Percentiles rank a stretch among this genome's conserved stretches.
phyloP scores from a whole-genome alignment of 2,888 invertebrate species.

The Aphidius colemani region DNA sequence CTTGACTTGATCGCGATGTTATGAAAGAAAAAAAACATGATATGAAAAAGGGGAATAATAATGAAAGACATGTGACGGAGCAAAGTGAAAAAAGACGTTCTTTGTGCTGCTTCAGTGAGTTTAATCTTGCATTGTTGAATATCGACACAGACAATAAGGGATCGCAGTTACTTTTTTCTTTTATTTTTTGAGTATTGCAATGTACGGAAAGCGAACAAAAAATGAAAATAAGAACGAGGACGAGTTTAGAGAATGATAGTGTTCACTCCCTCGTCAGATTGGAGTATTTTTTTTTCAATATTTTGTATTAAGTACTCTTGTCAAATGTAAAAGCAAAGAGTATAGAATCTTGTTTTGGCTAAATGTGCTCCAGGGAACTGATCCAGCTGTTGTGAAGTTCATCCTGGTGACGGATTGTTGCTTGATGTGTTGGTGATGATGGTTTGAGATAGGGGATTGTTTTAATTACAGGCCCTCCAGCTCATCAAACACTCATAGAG shows the following conservation, averaged over 20 bases:
- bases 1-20: slow-evolving; percentile 40
- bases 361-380: slow-evolving; percentile 60
- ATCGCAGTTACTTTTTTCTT: no score
- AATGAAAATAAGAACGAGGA: not conserved
- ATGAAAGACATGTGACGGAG: slow-evolving; percentile 30
- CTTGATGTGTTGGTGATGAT: no score
- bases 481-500: no score
- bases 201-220: not conserved
- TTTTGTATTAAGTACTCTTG: no score
- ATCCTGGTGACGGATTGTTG: slow-evolving; percentile 31
- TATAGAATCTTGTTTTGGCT: slow-evolving; percentile 53
- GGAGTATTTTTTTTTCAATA: no score
- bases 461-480: no score
- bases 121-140: slow-evolving; percentile 54
- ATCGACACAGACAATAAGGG: slow-evolving; percentile 21
- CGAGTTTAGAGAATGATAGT: slow-evolving; percentile 21
- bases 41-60: slow-evolving; percentile 29
- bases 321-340: slow-evolving; percentile 41
- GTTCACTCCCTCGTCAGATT: no score
- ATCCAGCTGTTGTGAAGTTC: slow-evolving; percentile 59
- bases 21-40: slow-evolving; percentile 19
- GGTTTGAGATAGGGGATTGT: no score
- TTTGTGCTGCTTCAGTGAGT: slow-evolving; percentile 48
- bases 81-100: slow-evolving; percentile 34
- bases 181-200: no score